These are phyloP conservation scores for Euura lappo DNA, from an alignment of 1,140 invertebrate species.

Conservation along the genomic window DNA sequence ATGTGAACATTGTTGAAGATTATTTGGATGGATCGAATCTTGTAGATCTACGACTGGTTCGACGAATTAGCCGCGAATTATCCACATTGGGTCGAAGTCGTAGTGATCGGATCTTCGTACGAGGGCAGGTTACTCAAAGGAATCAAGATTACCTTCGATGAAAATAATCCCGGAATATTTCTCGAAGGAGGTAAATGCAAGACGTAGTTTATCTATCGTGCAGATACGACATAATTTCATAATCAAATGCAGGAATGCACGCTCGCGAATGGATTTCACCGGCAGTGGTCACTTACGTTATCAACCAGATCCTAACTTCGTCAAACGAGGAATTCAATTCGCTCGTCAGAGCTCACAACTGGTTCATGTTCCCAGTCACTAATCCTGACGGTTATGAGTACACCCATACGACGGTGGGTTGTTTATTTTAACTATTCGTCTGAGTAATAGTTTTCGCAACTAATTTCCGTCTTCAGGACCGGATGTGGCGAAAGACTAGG, in stretches of 20 bases:
- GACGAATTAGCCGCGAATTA: conserved; percentile 54
- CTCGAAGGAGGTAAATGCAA: conserved; percentile 30
- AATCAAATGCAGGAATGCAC: conserved; percentile 46
- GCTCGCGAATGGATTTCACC: conserved; percentile 69
- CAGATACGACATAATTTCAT: no score
- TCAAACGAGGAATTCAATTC: not conserved
- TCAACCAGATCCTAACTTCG: conserved; percentile 51
- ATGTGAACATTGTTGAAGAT: not conserved
- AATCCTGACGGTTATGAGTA: conserved; percentile 69
- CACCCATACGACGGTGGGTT: conserved; percentile 46
- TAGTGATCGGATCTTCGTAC: conserved; percentile 55
- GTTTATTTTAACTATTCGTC: not conserved
- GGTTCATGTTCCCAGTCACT: conserved; percentile 63
- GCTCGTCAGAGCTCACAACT: conserved; percentile 44
- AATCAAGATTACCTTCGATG: conserved; percentile 58
- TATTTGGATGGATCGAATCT: not conserved
- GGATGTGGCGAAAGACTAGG: conserved; percentile 39
- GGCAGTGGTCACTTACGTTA: conserved; percentile 58
- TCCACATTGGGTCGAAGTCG: conserved; percentile 53
- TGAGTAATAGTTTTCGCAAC: not conserved
- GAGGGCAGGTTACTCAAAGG: conserved; percentile 61
- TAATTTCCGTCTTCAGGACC: conserved; percentile 23
- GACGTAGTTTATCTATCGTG: not conserved
- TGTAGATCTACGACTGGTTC: conserved; percentile 63
- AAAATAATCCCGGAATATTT: conserved; percentile 27